Conservation (phyloP, 64 coral and sea anemone species). For the Dendrophyllia cribrosa region DNA sequence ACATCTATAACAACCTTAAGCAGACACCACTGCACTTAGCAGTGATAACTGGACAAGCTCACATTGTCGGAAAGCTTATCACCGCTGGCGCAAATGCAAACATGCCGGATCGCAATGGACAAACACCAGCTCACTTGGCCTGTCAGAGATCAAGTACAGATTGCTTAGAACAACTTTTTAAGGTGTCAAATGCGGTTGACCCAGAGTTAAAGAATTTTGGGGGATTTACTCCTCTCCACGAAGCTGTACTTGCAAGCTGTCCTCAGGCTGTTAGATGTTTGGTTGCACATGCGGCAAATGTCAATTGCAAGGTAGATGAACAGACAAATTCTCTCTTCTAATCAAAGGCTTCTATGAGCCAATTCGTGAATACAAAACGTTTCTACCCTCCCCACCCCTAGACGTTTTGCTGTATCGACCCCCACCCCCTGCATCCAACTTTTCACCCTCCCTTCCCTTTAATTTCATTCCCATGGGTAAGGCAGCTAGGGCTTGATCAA, state of each 20-base stretch:
- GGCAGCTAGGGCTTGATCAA: no score
- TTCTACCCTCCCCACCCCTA: no score
- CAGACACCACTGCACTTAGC: conserved; percentile 96
- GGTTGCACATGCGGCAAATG: conserved; percentile 80
- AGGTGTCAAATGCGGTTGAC: conserved; percentile 2
- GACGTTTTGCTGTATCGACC: no score
- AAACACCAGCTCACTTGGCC: conserved; percentile 83
- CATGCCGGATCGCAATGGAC: conserved; percentile 94
- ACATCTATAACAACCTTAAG: conserved; percentile 92
- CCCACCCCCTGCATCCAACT: no score
- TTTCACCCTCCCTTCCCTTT: no score
- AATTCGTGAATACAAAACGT: no score
- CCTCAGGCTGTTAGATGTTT: conserved; percentile 65
- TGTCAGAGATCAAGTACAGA: conserved; percentile 64
- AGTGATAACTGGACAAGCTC: conserved; percentile 89
- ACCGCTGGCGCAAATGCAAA: conserved; percentile 79
- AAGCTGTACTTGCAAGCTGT: conserved; percentile 73
- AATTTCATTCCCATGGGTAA: no score
- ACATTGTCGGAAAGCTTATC: conserved; percentile 68
- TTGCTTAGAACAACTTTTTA: conserved; percentile 76
- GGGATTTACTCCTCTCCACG: conserved; percentile 86
- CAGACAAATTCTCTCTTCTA: neutral
- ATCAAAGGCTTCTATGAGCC: neutral
- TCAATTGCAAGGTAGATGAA: conserved; percentile 83
- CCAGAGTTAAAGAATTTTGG: conserved; percentile 79